Conservation (phyloP, 2,888 invertebrate species). For the Lasioglossum lativentre region DNA sequence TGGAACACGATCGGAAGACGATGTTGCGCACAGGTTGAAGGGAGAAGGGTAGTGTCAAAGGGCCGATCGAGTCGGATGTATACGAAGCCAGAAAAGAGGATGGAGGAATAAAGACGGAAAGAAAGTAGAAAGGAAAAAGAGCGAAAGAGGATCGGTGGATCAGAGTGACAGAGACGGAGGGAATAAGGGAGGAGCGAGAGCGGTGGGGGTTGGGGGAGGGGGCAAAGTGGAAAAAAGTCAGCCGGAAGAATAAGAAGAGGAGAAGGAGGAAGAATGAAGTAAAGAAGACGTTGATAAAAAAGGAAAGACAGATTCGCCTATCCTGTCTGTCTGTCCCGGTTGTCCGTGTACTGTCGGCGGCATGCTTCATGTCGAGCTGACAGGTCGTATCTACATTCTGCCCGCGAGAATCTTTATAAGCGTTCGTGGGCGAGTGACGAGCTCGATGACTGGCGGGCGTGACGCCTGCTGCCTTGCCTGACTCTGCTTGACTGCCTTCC, state of each 20-base stretch:
- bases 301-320: slow-evolving; percentile 68
- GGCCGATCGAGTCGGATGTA: slow-evolving; percentile 5
- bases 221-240: slow-evolving; percentile 20
- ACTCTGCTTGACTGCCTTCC: slow-evolving; percentile 72
- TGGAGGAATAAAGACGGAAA: background rate
- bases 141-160: background rate
- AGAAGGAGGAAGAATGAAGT: slow-evolving; percentile 19
- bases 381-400: slow-evolving; percentile 78
- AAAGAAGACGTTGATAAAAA: slow-evolving; percentile 31
- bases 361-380: slow-evolving; percentile 77
- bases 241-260: slow-evolving; percentile 27
- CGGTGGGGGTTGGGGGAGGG: too few relatives aligned
- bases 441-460: slow-evolving; percentile 79
- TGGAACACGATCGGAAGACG: slow-evolving; percentile 41
- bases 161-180: background rate
- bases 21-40: slow-evolving; percentile 4
- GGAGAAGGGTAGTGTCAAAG: background rate
- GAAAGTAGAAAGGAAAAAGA: slow-evolving; percentile 13
- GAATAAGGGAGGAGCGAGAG: background rate
- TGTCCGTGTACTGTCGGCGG: slow-evolving; percentile 74
- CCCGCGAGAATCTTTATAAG: slow-evolving; percentile 78
- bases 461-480: slow-evolving; percentile 73
- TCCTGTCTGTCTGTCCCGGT: slow-evolving; percentile 69
- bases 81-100: slow-evolving; percentile 10
- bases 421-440: slow-evolving; percentile 78